phyloP scores from a whole-genome alignment of 2,797 vertebrate genomes.

The Acanthornis magna region DNA sequence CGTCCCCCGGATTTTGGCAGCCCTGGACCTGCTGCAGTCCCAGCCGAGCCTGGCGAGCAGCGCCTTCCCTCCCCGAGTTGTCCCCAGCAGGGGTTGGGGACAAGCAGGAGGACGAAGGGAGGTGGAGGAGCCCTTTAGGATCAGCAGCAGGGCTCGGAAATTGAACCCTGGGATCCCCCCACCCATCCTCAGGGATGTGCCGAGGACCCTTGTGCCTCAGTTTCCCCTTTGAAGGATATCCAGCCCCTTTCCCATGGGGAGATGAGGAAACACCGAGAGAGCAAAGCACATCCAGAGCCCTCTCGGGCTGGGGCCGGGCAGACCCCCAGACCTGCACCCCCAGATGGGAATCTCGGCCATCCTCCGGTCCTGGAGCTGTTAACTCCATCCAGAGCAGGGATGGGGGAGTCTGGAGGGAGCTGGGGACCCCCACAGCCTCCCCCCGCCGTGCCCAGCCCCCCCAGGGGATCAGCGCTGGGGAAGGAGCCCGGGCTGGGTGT shows the following conservation, averaged over 20 bases:
- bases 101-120: neutral
- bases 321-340: neutral
- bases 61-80: accelerated
- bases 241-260: neutral
- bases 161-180: neutral
- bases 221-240: neutral
- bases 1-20: neutral
- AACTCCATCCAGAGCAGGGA: accelerated
- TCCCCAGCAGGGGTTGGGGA: neutral
- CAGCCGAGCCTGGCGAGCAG: neutral
- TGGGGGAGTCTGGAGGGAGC: neutral
- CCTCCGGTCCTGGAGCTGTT: neutral
- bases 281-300: neutral
- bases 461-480: neutral
- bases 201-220: neutral
- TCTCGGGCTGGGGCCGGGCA: neutral
- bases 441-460: accelerated
- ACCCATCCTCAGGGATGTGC: no score
- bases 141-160: neutral
- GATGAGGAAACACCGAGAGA: neutral
- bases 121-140: neutral
- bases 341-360: neutral
- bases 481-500: neutral
- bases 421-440: neutral
- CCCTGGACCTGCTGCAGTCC: neutral